These are phyloP conservation scores for Albula glossodonta DNA, from an alignment of 2,113 vertebrate species.

Conservation along the genomic window DNA sequence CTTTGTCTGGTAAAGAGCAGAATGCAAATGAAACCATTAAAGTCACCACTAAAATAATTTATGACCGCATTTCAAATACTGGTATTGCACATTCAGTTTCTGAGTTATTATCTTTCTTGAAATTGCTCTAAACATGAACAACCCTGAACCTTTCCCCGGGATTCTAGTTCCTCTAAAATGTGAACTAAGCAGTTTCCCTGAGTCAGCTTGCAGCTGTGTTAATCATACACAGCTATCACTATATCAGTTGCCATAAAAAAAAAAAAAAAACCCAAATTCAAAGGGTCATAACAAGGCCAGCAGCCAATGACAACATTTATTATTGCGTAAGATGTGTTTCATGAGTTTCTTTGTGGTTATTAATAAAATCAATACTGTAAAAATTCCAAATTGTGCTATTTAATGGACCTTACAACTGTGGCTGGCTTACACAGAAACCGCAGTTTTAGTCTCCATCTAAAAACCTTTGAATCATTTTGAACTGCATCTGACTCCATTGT, in stretches of 20 bases:
- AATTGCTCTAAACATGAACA: neutral
- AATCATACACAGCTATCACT: neutral
- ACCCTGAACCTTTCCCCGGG: neutral
- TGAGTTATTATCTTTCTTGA: neutral
- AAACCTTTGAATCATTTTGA: no score
- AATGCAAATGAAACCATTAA: neutral
- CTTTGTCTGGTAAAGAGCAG: neutral
- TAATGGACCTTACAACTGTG: neutral
- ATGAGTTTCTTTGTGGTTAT: neutral
- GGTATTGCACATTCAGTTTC: neutral
- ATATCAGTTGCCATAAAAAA: neutral
- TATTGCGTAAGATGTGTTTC: neutral
- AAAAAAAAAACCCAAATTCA: neutral
- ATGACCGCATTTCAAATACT: neutral
- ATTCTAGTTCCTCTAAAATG: neutral
- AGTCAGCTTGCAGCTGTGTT: neutral
- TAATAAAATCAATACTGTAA: neutral
- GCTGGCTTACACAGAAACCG: neutral
- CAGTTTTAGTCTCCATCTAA: no score
- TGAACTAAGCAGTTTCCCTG: neutral
- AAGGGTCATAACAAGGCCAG: neutral
- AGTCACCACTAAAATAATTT: neutral
- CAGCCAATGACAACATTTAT: neutral
- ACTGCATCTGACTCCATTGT: neutral
- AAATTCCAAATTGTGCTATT: neutral